Evolutionary conservation across 1,140 invertebrate species (phyloP), one percentile per base, ranked within the genome.

Genomic region (Pemphigus obesinymphae): DNA sequence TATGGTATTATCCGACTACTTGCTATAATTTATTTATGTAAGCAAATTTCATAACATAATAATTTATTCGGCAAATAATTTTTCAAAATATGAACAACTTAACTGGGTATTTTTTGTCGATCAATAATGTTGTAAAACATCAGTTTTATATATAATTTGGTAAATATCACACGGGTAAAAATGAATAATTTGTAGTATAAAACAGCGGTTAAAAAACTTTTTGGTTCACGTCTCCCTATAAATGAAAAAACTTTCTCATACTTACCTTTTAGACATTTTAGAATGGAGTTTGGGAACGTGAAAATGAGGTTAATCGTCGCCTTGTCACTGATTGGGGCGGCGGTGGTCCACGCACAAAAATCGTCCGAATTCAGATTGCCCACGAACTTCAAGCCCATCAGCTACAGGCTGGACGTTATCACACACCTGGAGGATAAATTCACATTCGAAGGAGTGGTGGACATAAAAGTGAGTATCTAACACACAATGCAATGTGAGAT

Each of bases 351-450:
- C 20, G 43, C 76, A 2, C 31, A 82, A 82, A 29, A 70, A 37
- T 15, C 2, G 20, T 34, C 81, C 20, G 78, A 78, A 17, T 90
- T 92, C 85, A 88, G 92, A 43, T 88, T 95, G 37, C 92, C 92
- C 0, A 88, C 86, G 3, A 87, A 88, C 84, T 87, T 94, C 26
- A 85, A 88, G 6, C 93, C 93, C 0, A 85, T 87, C 15, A 90
- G 93, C 85, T 95, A 95, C 84, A 89, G 90, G 81, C 83, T 95
- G 15, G 87, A 89, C 23, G 87, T 95, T 3, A 84, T 89, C 5
- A 90, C 90, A 3, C 87, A 90, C 84, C 84, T 92, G 7, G 87
- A 91, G 20, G 84, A 85, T 23, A 88, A 90, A 82, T 92, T 91
- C 83, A 88, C 87, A 43, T 92, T 92, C 85, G 85, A 86, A 20